Evolutionary conservation across 2,888 invertebrate species (phyloP).

Genomic region (Patella depressa): DNA sequence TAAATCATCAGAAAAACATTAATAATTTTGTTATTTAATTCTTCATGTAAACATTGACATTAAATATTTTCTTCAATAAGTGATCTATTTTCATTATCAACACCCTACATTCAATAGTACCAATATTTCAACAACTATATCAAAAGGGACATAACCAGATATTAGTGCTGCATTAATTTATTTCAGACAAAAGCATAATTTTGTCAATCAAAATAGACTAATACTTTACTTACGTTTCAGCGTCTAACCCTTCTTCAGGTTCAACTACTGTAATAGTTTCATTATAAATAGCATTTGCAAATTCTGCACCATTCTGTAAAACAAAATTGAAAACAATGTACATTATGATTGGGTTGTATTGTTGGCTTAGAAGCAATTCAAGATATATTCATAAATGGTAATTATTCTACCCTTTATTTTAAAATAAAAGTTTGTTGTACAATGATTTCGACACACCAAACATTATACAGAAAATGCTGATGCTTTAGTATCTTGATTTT

Average conservation of each 20-base stretch:
- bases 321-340: not conserved
- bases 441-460: constrained; percentile 20
- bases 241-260: constrained; percentile 95
- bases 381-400: not conserved
- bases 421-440: not conserved
- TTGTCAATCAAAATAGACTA: no score
- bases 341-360: not conserved
- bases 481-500: constrained; percentile 28
- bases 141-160: no score
- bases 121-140: no score
- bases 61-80: no score
- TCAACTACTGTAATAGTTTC: constrained; percentile 97
- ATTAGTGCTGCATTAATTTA: no score
- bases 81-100: no score
- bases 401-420: not conserved
- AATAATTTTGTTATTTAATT: no score
- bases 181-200: no score
- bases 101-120: no score
- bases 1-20: no score
- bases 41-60: no score
- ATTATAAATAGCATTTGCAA: constrained; percentile 94
- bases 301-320: constrained; percentile 77
- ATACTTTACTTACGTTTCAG: constrained; percentile 81
- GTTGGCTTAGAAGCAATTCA: not conserved
- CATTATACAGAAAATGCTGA: constrained; percentile 13